Percentiles rank a stretch among this genome's conserved stretches.
Conservation (phyloP, 2,797 vertebrate species). For the Molossus alvarezi region DNA sequence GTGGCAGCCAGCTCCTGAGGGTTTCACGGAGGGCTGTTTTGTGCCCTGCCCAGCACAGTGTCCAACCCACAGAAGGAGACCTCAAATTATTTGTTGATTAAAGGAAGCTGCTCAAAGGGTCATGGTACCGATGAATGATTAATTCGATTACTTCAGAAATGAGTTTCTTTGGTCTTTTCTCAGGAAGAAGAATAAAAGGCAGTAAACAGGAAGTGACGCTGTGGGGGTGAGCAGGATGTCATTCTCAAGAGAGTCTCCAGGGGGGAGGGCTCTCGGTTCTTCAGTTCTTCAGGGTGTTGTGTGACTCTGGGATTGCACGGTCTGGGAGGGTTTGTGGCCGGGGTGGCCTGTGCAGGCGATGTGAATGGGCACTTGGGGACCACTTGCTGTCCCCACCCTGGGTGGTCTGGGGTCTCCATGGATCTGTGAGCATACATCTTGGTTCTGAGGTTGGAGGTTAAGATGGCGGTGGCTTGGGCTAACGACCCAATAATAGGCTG, state of each 20-base stretch:
- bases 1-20: neutral
- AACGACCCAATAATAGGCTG: too few species aligned
- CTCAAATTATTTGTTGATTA: neutral
- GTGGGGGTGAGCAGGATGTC: neutral
- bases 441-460: neutral
- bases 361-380: neutral
- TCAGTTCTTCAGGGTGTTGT: rapidly evolving
- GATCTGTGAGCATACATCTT: neutral
- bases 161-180: slow-evolving; percentile 20
- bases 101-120: neutral
- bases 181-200: slow-evolving; percentile 2
- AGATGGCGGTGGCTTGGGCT: neutral
- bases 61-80: neutral
- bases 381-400: neutral
- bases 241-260: neutral
- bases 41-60: neutral
- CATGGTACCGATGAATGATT: neutral
- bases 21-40: neutral
- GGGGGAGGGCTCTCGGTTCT: neutral
- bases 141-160: slow-evolving; percentile 13
- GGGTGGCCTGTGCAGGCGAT: rapidly evolving
- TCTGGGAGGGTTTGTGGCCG: rapidly evolving
- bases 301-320: neutral
- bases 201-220: neutral
- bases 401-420: neutral